Conservation (phyloP, 2,797 vertebrate genomes). For the Enteromius argenteus region DNA sequence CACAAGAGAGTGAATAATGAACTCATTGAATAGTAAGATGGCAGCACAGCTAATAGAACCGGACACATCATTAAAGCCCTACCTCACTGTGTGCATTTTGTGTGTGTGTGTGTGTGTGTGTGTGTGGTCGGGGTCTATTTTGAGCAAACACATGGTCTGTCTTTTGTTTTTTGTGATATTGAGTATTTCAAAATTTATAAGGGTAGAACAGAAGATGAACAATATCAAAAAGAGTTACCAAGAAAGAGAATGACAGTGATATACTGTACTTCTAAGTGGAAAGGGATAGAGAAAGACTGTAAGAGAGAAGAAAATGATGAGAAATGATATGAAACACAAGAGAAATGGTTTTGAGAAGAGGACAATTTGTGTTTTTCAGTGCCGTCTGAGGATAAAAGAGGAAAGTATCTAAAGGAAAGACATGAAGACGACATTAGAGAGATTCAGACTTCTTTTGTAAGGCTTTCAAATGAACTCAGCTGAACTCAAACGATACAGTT, state of each 20-base stretch:
- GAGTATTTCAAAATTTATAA: constrained; percentile 12
- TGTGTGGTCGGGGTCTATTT: constrained; percentile 1
- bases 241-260: constrained; percentile 15
- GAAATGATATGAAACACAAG: constrained; percentile 8
- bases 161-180: not conserved
- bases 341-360: constrained; percentile 5
- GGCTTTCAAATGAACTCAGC: constrained; percentile 7
- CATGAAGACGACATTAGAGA: not conserved
- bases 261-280: not conserved
- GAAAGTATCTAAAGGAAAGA: constrained; percentile 3
- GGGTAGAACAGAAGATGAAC: not conserved
- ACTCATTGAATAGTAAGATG: constrained; percentile 50
- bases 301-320: not conserved
- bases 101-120: not conserved
- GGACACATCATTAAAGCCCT: constrained; percentile 52
- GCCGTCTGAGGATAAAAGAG: constrained; percentile 16
- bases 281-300: not conserved
- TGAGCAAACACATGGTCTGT: not conserved
- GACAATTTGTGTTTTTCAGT: constrained; percentile 11
- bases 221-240: constrained; percentile 2
- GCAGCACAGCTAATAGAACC: constrained; percentile 44
- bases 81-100: constrained; percentile 29
- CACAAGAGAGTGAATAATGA: constrained; percentile 41
- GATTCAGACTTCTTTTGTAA: constrained; percentile 21
- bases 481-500: not conserved